Evolutionary conservation across 2,797 vertebrate species (phyloP).

Genomic region (Scolopax rusticola): DNA sequence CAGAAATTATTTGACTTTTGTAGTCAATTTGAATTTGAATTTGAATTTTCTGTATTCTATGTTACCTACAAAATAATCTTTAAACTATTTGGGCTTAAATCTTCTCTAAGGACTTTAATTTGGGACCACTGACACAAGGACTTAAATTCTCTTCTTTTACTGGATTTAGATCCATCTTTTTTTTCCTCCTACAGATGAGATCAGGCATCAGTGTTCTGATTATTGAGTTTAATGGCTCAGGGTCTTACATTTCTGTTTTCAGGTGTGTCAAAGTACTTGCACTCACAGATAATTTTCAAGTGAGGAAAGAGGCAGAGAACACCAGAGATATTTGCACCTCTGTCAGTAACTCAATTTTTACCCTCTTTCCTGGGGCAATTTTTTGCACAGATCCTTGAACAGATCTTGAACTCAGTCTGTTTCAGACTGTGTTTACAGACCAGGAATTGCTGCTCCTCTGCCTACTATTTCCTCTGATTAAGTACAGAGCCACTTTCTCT

Average conservation of each 20-base stretch:
- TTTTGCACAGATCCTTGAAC: neutral
- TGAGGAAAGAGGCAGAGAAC: neutral
- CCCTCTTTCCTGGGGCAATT: neutral
- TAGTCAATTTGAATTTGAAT: no score
- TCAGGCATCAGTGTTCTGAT: neutral
- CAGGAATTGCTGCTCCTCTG: neutral
- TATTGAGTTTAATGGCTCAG: neutral
- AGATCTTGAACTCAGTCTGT: neutral
- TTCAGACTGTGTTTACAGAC: neutral
- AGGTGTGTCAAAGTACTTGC: neutral
- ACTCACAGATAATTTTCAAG: neutral
- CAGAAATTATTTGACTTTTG: accelerated
- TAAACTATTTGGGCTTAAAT: neutral
- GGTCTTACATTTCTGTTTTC: neutral
- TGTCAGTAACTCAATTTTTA: neutral
- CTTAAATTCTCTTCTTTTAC: neutral
- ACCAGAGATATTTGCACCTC: neutral
- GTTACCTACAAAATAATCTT: neutral
- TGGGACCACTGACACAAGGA: neutral
- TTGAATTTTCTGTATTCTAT: neutral
- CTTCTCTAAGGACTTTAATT: neutral
- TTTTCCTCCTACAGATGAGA: neutral
- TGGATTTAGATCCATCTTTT: neutral
- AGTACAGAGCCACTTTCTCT: neutral
- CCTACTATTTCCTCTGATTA: neutral